Evolutionary conservation across 1,140 invertebrate species (phyloP).

Genomic region (Cyclina sinensis): DNA sequence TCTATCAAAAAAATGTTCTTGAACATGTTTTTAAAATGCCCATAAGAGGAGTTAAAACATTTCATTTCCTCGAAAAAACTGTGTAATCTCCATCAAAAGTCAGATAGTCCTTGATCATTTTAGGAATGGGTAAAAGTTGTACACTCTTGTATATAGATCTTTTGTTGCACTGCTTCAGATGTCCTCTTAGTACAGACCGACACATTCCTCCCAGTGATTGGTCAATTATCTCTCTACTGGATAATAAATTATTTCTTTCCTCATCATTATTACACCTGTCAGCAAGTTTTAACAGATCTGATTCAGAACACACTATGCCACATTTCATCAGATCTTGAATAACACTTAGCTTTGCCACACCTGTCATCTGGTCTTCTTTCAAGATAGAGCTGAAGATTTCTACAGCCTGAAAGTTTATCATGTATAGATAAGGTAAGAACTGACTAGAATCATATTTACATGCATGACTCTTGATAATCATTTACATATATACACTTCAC

Average conservation of each 20-base stretch:
- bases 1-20: no score
- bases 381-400: not conserved
- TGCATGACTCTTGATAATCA: no score
- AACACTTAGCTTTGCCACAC: not conserved
- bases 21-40: no score
- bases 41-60: no score
- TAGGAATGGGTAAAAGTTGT: slow-evolving; percentile 12
- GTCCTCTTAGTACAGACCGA: not conserved
- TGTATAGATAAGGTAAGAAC: no score
- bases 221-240: not conserved
- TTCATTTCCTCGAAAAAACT: not conserved
- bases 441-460: no score
- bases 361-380: not conserved
- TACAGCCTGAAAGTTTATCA: not conserved
- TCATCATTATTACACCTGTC: not conserved
- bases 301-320: not conserved
- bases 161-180: not conserved
- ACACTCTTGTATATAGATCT: slow-evolving; percentile 12
- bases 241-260: not conserved
- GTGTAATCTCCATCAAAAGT: not conserved
- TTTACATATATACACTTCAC: no score
- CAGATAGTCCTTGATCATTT: not conserved
- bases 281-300: not conserved
- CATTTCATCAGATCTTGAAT: not conserved
- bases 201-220: not conserved